These are phyloP conservation scores for Spilogale gracilis DNA, from an alignment of 2,113 vertebrate species.

Conservation along the genomic window DNA sequence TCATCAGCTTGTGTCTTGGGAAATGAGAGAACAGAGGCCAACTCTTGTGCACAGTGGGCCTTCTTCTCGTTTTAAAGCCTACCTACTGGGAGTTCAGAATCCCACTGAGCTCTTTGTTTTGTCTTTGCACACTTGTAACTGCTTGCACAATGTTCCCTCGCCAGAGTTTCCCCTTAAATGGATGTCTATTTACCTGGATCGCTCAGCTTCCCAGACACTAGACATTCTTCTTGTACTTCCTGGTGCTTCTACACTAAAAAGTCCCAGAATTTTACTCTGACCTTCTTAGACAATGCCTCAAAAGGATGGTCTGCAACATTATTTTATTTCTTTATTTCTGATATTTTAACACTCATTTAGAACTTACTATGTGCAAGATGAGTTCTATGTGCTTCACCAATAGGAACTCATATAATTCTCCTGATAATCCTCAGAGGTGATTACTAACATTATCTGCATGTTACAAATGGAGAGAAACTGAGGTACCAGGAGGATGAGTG, in stretches of 20 bases:
- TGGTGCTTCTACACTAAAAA: neutral
- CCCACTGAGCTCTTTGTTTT: neutral
- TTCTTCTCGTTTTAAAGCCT: neutral
- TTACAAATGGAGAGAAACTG: neutral
- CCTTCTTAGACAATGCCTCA: neutral
- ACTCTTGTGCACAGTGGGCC: neutral
- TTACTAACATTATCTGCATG: neutral
- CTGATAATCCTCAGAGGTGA: neutral
- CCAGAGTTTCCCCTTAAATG: too few species aligned
- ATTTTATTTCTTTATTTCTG: neutral
- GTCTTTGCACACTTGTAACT: neutral
- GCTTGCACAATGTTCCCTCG: too few species aligned
- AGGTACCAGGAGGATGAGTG: neutral
- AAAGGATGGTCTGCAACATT: neutral
- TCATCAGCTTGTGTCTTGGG: neutral
- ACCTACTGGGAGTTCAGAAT: neutral
- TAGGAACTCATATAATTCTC: neutral
- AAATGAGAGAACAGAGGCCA: neutral
- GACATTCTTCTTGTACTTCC: neutral
- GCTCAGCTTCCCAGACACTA: neutral
- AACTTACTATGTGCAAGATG: neutral
- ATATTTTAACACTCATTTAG: slow-evolving; percentile 13
- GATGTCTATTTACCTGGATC: neutral
- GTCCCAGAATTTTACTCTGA: neutral
- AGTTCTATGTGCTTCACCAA: neutral